phyloP scores from a whole-genome alignment of 2,797 vertebrate species.

The Trachurus trachurus region DNA sequence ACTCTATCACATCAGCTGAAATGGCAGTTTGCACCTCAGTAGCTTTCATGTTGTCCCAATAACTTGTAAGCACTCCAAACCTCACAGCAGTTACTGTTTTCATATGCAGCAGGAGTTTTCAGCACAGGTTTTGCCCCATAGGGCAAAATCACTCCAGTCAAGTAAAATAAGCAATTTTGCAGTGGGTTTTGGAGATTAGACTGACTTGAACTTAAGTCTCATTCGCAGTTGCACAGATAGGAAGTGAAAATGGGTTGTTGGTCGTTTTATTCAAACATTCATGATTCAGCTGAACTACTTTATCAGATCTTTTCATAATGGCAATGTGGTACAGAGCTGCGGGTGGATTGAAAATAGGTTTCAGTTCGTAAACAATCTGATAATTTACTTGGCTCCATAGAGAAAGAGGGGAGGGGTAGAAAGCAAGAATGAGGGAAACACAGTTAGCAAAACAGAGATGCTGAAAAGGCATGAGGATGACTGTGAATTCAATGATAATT shows the following conservation, averaged over 20 bases:
- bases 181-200: slow-evolving; percentile 62
- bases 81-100: slow-evolving; percentile 40
- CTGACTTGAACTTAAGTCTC: slow-evolving; percentile 59
- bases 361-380: slow-evolving; percentile 67
- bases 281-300: slow-evolving; percentile 64
- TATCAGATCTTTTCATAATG: slow-evolving; percentile 57
- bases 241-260: slow-evolving; percentile 53
- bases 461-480: slow-evolving; percentile 26
- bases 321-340: slow-evolving; percentile 44
- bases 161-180: slow-evolving; percentile 72
- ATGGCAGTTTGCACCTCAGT: slow-evolving; percentile 12
- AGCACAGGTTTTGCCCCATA: slow-evolving; percentile 58
- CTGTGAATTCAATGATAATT: slow-evolving; percentile 65
- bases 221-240: slow-evolving; percentile 50
- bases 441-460: slow-evolving; percentile 20
- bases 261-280: slow-evolving; percentile 61
- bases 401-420: not conserved
- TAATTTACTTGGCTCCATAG: slow-evolving; percentile 57
- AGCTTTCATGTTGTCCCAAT: slow-evolving; percentile 35
- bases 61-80: slow-evolving; percentile 39
- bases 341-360: slow-evolving; percentile 52
- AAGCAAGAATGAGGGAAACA: slow-evolving; percentile 7
- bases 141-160: slow-evolving; percentile 66
- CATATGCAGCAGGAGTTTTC: slow-evolving; percentile 44
- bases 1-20: slow-evolving; percentile 23